A percentile compares a stretch with the other conserved stretches of the same genome.
These are phyloP conservation scores for Brachynemurus nebulosus DNA, from an alignment of 2,888 invertebrate species.

Conservation along the genomic window DNA sequence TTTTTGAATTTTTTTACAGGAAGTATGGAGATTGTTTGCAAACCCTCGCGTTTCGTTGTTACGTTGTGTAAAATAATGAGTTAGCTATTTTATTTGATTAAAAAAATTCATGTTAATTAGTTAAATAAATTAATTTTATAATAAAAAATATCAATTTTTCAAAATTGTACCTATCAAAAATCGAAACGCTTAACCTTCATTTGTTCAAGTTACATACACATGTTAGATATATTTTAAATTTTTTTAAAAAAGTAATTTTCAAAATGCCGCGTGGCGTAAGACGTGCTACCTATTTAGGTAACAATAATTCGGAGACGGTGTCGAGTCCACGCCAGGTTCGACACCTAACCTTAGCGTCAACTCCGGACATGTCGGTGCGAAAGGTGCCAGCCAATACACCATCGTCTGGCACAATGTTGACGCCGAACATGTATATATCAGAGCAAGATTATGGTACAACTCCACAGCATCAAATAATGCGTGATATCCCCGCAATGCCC, in stretches of 20 bases:
- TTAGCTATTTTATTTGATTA: not conserved
- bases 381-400: conserved; percentile 35
- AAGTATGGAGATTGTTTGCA: not conserved
- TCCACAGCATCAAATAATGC: conserved; percentile 52
- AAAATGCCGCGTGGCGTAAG: conserved; percentile 47
- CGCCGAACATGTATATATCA: conserved; percentile 60
- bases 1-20: not conserved
- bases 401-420: conserved; percentile 38
- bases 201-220: not conserved
- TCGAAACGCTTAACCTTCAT: conserved; percentile 1
- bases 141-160: too few relatives aligned
- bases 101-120: not conserved
- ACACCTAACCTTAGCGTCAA: conserved; percentile 23
- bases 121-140: too few relatives aligned
- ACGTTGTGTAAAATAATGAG: not conserved
- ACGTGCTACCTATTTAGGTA: conserved; percentile 31
- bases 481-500: conserved; percentile 27
- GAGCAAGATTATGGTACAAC: conserved; percentile 82
- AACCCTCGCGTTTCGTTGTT: not conserved
- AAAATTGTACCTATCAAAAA: not conserved
- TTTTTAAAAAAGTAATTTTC: conserved; percentile 1
- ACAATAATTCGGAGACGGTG: conserved; percentile 20
- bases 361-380: conserved; percentile 38
- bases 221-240: conserved; percentile 1
- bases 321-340: conserved; percentile 34